Conservation (phyloP, 2,797 vertebrate genomes). For the Tamandua tetradactyla region DNA sequence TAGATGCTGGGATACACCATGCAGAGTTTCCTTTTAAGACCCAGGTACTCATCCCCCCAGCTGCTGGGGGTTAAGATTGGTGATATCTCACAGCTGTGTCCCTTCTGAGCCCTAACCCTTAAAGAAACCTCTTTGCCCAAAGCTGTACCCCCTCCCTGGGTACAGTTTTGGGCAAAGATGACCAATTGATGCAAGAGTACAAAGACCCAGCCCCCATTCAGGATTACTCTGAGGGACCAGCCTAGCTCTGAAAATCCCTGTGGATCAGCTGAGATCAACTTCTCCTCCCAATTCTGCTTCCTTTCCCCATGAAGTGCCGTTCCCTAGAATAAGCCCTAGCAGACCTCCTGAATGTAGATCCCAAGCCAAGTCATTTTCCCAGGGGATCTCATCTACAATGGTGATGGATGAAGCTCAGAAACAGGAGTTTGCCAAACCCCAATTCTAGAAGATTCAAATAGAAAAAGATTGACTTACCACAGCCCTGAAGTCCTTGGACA, state of each 20-base stretch:
- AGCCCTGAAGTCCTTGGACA: slow-evolving; percentile 89
- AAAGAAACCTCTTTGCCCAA: background rate
- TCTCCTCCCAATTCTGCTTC: background rate
- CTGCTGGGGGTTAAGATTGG: background rate
- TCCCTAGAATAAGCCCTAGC: background rate
- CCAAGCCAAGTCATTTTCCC: background rate
- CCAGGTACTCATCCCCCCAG: background rate
- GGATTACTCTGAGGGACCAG: background rate
- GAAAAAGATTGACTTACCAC: slow-evolving; percentile 90
- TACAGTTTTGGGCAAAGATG: too few relatives aligned
- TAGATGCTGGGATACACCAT: background rate
- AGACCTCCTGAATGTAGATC: background rate
- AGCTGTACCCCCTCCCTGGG: rapidly evolving
- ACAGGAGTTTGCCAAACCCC: slow-evolving; percentile 83
- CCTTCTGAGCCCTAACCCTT: background rate
- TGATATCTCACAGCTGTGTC: rapidly evolving
- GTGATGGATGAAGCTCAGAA: slow-evolving; percentile 86
- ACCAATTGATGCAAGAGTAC: background rate
- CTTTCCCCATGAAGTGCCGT: rapidly evolving
- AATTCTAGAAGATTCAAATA: slow-evolving; percentile 84
- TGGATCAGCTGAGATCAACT: background rate
- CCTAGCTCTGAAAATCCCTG: background rate
- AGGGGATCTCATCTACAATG: too few relatives aligned
- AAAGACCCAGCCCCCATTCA: background rate
- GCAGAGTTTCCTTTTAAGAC: background rate